Evolutionary conservation across 2,888 invertebrate species (phyloP).

Genomic region (Anarsia innoxiella): DNA sequence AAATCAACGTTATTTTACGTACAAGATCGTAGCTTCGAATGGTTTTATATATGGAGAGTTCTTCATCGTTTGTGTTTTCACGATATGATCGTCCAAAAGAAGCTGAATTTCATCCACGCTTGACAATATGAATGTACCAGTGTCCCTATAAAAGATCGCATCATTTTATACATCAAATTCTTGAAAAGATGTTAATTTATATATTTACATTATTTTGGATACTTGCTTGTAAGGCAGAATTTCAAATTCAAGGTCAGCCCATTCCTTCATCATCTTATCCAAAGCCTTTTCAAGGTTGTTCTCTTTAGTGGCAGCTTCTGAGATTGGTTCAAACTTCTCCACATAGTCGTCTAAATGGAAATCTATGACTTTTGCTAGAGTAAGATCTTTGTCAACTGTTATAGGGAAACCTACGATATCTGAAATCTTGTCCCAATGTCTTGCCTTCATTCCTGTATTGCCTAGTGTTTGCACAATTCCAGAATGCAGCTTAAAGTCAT

Average conservation of each 20-base stretch:
- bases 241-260: constrained; percentile 87
- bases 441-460: constrained; percentile 93
- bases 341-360: constrained; percentile 92
- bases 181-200: not conserved
- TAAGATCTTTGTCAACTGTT: constrained; percentile 86
- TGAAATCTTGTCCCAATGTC: constrained; percentile 96
- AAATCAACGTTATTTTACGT: too few species aligned
- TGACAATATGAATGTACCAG: constrained; percentile 92
- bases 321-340: constrained; percentile 91
- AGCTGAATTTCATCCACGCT: constrained; percentile 96
- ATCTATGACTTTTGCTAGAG: constrained; percentile 89
- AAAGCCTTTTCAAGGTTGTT: constrained; percentile 93
- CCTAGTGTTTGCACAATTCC: constrained; percentile 94
- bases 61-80: constrained; percentile 98
- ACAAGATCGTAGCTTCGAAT: constrained; percentile 89
- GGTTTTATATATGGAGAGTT: constrained; percentile 97
- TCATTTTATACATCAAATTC: too few species aligned
- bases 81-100: constrained; percentile 94
- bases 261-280: constrained; percentile 92
- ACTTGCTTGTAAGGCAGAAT: constrained; percentile 81
- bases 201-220: not conserved
- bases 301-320: constrained; percentile 97
- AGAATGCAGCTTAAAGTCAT: constrained; percentile 90
- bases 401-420: constrained; percentile 96
- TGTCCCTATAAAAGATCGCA: constrained; percentile 82